Evolutionary conservation across 1,140 invertebrate genomes (phyloP).

Genomic region (Macrotrachela quadricornifera): DNA sequence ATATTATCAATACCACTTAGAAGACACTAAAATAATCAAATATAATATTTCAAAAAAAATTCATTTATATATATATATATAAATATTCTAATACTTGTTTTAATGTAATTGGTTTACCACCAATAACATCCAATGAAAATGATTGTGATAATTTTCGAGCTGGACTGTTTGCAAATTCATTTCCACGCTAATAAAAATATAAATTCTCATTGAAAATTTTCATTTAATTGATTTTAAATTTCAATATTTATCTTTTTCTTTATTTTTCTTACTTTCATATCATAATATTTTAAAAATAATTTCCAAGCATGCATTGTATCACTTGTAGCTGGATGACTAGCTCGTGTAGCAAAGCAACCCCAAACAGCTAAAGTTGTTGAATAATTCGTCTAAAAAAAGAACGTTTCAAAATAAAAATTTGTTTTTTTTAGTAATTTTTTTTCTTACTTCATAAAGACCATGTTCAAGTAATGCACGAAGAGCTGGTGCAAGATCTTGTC

Average conservation of each 20-base stretch:
- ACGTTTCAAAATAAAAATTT: too few relatives aligned
- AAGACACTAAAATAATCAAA: slow-evolving; percentile 41
- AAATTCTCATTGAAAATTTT: too few relatives aligned
- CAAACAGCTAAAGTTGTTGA: slow-evolving; percentile 61
- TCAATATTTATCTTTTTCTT: too few relatives aligned
- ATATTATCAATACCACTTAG: slow-evolving; percentile 76
- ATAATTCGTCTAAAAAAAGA: slow-evolving; percentile 29
- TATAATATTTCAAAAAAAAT: not conserved
- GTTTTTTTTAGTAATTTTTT: too few relatives aligned
- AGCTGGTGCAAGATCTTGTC: slow-evolving; percentile 67
- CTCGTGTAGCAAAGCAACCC: slow-evolving; percentile 58
- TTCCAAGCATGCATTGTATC: slow-evolving; percentile 62
- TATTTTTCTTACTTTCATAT: slow-evolving; percentile 48
- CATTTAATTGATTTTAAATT: too few relatives aligned
- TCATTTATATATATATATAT: too few relatives aligned
- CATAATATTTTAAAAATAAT: slow-evolving; percentile 64
- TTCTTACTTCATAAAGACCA: slow-evolving; percentile 50
- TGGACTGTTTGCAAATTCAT: slow-evolving; percentile 74
- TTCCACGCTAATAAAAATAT: slow-evolving; percentile 56
- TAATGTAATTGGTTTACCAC: slow-evolving; percentile 56
- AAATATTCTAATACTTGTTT: slow-evolving; percentile 44
- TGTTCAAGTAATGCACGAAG: slow-evolving; percentile 78
- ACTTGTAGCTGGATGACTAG: slow-evolving; percentile 12
- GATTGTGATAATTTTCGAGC: slow-evolving; percentile 86
- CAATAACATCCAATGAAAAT: slow-evolving; percentile 81